These are phyloP conservation scores for Ascaphus truei DNA, from an alignment of 2,113 vertebrate genomes.

Conservation along the genomic window DNA sequence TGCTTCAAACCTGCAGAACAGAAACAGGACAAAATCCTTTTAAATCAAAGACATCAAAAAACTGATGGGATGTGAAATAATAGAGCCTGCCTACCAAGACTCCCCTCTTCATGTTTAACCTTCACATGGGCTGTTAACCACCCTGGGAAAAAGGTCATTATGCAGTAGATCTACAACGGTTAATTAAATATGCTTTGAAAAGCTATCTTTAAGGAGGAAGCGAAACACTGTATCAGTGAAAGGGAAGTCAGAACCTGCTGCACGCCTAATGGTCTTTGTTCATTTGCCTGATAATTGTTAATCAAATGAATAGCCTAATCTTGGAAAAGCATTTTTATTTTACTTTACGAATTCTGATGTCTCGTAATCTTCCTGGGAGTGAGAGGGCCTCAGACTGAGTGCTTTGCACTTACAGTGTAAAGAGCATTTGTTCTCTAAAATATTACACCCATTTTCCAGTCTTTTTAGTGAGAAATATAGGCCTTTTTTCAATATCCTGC, in stretches of 20 bases:
- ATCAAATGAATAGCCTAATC: constrained; percentile 9
- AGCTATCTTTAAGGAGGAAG: constrained; percentile 15
- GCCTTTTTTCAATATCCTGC: too few relatives aligned
- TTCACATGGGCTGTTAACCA: constrained; percentile 29
- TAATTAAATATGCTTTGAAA: constrained; percentile 29
- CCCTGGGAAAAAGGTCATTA: constrained; percentile 29
- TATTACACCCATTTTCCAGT: neutral
- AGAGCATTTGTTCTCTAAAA: neutral
- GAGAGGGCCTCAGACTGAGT: neutral
- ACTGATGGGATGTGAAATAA: constrained; percentile 31
- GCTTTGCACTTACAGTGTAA: neutral
- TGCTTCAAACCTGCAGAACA: neutral
- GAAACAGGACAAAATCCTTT: neutral
- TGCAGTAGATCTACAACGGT: constrained; percentile 2
- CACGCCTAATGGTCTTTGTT: constrained; percentile 16
- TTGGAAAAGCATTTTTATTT: neutral
- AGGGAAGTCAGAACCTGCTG: neutral
- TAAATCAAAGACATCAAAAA: constrained; percentile 29
- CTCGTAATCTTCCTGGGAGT: neutral
- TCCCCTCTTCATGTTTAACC: constrained; percentile 21
- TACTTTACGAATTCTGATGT: neutral
- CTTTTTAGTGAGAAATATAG: too few relatives aligned
- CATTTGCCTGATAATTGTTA: constrained; percentile 3
- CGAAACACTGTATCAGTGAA: neutral
- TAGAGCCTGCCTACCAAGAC: neutral